Percentiles rank a stretch among this genome's conserved stretches.
phyloP scores from a whole-genome alignment of 2,113 vertebrate species.

The Stercorarius parasiticus region DNA sequence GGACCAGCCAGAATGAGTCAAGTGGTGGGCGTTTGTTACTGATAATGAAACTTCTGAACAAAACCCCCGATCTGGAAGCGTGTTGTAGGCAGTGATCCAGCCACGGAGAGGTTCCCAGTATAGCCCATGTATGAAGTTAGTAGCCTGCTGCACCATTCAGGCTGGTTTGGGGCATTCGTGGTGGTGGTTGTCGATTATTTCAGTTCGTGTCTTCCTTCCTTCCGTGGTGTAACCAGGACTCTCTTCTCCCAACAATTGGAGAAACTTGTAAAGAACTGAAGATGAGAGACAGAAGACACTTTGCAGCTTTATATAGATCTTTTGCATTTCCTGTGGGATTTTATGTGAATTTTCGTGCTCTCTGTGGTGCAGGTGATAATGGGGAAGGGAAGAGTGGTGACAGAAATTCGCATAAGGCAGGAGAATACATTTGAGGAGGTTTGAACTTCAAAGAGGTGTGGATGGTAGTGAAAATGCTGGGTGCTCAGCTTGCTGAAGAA shows the following conservation, averaged over 20 bases:
- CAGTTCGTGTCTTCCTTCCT: background rate
- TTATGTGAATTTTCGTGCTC: background rate
- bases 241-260: background rate
- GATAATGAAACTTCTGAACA: background rate
- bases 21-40: background rate
- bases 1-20: background rate
- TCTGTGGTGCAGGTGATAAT: background rate
- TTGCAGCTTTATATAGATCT: background rate
- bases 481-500: background rate
- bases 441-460: background rate
- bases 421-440: background rate
- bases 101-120: accelerated
- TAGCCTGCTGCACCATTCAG: background rate
- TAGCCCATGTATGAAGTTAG: accelerated
- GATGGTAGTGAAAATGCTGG: background rate
- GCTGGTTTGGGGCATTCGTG: background rate
- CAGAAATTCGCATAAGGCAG: background rate
- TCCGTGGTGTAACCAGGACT: background rate
- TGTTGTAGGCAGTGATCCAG: background rate
- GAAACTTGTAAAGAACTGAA: background rate
- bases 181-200: background rate
- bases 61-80: accelerated
- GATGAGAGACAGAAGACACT: background rate
- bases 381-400: background rate
- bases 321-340: background rate